These are phyloP conservation scores for Theretra japonica DNA, from an alignment of 2,888 invertebrate genomes.

Conservation along the genomic window DNA sequence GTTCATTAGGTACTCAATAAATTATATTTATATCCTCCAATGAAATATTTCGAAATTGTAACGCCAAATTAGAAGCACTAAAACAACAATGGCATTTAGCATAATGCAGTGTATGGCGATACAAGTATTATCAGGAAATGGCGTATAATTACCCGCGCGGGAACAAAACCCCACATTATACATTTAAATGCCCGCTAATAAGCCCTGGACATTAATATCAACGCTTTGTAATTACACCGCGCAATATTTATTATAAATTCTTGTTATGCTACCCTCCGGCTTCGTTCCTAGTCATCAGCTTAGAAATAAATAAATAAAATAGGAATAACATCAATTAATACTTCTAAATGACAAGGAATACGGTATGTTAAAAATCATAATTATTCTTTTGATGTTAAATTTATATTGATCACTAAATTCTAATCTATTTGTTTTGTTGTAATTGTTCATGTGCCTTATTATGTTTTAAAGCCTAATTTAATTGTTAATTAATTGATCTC, in stretches of 20 bases:
- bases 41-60: background rate
- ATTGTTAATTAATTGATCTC: no score
- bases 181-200: background rate
- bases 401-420: no score
- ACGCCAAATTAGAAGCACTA: background rate
- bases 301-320: no score
- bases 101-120: background rate
- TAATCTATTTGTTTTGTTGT: no score
- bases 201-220: background rate
- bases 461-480: no score
- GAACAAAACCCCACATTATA: slow-evolving; percentile 4
- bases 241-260: background rate
- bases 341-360: no score
- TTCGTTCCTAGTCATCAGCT: background rate
- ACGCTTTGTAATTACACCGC: background rate
- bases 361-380: no score
- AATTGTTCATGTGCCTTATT: no score
- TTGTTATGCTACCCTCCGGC: background rate
- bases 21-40: no score
- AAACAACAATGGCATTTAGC: background rate
- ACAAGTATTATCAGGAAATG: background rate
- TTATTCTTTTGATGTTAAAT: no score
- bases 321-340: no score
- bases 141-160: background rate
- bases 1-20: no score